A percentile compares a stretch with the other conserved stretches of the same genome.
phyloP scores from a whole-genome alignment of 2,888 invertebrate genomes.

The Drosophila prostipennis region DNA sequence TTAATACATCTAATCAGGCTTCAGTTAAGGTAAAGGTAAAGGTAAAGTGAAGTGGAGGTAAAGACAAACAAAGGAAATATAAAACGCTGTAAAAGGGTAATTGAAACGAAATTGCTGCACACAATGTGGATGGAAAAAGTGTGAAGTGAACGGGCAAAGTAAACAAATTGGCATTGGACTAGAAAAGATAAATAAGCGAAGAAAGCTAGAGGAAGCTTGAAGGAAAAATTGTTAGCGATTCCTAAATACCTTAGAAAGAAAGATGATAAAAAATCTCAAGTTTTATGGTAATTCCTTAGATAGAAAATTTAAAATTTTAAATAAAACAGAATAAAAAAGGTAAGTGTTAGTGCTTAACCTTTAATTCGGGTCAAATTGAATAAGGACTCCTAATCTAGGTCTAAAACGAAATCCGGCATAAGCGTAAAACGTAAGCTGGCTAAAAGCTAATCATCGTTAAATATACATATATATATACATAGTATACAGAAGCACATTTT shows the following conservation, averaged over 20 bases:
- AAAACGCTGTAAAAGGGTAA: conserved; percentile 28
- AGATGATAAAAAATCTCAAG: not conserved
- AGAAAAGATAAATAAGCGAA: conserved; percentile 4
- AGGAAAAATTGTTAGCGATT: conserved; percentile 7
- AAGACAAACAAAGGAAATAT: conserved; percentile 24
- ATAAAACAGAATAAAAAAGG: not conserved
- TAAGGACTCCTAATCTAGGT: conserved; percentile 24
- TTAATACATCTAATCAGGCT: conserved; percentile 65
- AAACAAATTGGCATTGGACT: conserved; percentile 27
- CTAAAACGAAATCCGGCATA: conserved; percentile 42
- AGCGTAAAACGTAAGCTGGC: conserved; percentile 58
- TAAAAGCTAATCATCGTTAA: conserved; percentile 63
- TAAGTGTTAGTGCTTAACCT: no score
- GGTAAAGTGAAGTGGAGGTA: conserved; percentile 17
- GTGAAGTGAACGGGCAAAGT: conserved; percentile 6
- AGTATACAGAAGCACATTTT: conserved; percentile 40
- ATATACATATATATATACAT: conserved; percentile 49
- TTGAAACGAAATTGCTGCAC: conserved; percentile 32
- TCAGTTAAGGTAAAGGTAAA: conserved; percentile 39
- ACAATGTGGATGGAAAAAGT: conserved; percentile 29
- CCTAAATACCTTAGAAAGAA: conserved; percentile 5
- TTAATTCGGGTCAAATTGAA: conserved; percentile 1
- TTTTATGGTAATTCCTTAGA: not conserved
- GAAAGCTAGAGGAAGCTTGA: not conserved
- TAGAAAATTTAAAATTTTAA: not conserved